Conservation (phyloP, 2,888 invertebrate genomes). For the Onchidella celtica region DNA sequence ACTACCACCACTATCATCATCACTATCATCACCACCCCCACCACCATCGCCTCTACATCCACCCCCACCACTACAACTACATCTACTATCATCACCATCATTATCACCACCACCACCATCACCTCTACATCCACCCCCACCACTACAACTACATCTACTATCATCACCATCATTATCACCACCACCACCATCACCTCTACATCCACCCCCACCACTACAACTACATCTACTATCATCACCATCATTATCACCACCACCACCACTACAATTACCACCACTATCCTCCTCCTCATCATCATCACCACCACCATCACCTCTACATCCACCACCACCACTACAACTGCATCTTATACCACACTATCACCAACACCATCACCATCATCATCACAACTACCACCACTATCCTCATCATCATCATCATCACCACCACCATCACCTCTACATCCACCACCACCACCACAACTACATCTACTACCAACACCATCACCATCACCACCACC, state of each 20-base stretch:
- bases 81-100: not conserved
- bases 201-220: conserved; percentile 50
- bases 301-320: no score
- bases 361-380: not conserved
- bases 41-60: not conserved
- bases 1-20: no score
- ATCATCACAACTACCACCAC: no score
- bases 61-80: not conserved
- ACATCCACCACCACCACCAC: no score
- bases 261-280: conserved; percentile 51
- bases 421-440: no score
- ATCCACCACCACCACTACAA: conserved; percentile 49
- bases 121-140: conserved; percentile 19
- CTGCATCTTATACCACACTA: conserved; percentile 46
- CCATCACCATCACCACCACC: not conserved
- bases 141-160: conserved; percentile 46
- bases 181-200: conserved; percentile 50
- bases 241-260: conserved; percentile 52
- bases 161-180: conserved; percentile 49
- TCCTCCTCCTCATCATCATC: no score
- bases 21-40: no score
- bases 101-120: not conserved
- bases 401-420: no score
- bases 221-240: conserved; percentile 52
- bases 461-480: no score